Conservation (phyloP, 2,113 vertebrate genomes). For the Serinus canaria region DNA sequence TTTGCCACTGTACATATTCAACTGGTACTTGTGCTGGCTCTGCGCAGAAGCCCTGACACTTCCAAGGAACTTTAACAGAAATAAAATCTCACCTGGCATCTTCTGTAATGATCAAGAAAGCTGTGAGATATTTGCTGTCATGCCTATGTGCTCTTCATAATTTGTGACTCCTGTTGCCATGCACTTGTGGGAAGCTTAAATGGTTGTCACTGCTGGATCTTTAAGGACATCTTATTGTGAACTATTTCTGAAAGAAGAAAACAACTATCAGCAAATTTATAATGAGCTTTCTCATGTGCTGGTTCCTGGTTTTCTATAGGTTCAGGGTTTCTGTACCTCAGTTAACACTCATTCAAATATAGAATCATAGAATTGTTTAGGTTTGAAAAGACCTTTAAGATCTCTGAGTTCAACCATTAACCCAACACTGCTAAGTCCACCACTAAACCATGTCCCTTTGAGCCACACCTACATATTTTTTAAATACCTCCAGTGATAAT, state of each 20-base stretch:
- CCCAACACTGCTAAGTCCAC: not conserved
- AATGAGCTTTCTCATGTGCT: not conserved
- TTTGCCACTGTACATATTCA: not conserved
- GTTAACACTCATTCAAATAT: not conserved
- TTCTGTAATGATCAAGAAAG: not conserved
- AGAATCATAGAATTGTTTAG: not conserved
- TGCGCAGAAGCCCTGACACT: not conserved
- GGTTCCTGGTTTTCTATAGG: not conserved
- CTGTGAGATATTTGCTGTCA: not conserved
- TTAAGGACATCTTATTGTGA: not conserved
- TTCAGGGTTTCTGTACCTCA: not conserved
- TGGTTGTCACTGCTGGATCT: not conserved
- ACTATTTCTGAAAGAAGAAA: constrained; percentile 6
- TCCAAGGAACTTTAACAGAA: not conserved
- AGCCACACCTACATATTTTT: not conserved
- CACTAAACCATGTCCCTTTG: not conserved
- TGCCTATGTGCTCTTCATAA: not conserved
- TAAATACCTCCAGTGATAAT: not conserved
- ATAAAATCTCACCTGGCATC: not conserved
- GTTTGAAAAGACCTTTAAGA: not conserved
- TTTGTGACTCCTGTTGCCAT: not conserved
- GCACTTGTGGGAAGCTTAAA: not conserved
- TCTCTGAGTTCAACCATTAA: not conserved
- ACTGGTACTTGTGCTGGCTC: not conserved
- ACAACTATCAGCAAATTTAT: not conserved